Base-by-base conservation (phyloP, 2,113 vertebrate genomes). In the Cyprinodon brontotheroides region DNA sequence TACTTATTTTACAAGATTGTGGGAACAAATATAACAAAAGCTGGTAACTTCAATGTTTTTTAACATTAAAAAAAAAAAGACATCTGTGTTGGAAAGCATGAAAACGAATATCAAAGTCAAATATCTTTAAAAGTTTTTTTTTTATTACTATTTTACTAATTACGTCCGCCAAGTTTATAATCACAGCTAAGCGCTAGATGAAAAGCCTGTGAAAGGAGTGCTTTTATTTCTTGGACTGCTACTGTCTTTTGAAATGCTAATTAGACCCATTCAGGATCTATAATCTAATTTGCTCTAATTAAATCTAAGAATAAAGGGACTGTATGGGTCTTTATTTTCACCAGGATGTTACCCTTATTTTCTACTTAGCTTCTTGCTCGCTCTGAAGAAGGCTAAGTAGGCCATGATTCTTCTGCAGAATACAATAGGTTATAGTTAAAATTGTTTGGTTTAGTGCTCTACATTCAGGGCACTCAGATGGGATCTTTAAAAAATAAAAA, bases 271-370 rank as follows among this genome's bases (percentile, higher is more conserved):
- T 65, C n/a, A n/a, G 41, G 22, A 74, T 50, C 13, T 11, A 53
- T 43, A 68, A 15, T 0, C 11, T 45, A 47, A 38, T 70, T 68
- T 64, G 50, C 75, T 53, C 59, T 62, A 78, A 82, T 80, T 75
- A 77, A 62, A 78, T 70, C 40, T 41, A 12, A 74, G 60, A 38
- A 17, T 59, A 11, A 1, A n/a, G 41, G 67, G 62, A 68, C 61
- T 72, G 29, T 62, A 3, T 38, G 12, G 12, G 20, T 36, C 29
- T 36, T 0, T 53, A 43, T 53, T 73, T 75, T 47, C 62, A 57
- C 11, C 43, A 0, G 5, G 62, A 60, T 41, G 4, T 41, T 41
- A 41, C 41, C 4, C 41, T 41, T 9, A 50, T 13, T 50, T 50
- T 50, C 48, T 50, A 50, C 48, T 50, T 50, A 14, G 15, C 15